Base-by-base conservation (phyloP, 2,888 invertebrate species). In the Chymomyza fuscimana region DNA sequence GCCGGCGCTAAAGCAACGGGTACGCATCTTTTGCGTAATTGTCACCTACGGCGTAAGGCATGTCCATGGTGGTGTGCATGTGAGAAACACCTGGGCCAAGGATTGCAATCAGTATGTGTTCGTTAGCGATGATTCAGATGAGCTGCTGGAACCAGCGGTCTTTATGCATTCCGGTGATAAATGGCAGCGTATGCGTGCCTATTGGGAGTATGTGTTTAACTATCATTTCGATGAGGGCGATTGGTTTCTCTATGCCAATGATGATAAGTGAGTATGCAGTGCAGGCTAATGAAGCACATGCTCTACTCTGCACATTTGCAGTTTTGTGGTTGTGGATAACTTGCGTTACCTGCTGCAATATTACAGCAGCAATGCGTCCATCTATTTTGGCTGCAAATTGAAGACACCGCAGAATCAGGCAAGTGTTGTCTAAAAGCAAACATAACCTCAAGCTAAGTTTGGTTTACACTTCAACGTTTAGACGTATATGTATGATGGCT, bases 181-280 rank as follows among this genome's bases (percentile, higher is more conserved):
- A 29, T 99, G 99, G 99, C 96, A 95, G 2, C 98, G 98, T 92
- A 98, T 98, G 6, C 97, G 97, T 92, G 96, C 95, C 78, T 97
- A 98, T 0, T 97, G 98, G 90, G 94, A 95, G 83, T 97, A 97
- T 89, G 94, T 97, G 19, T 96, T 97, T 90, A 94, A 96, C 79
- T 93, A 98, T 89, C 95, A 98, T 90, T 92, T 94, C 59, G 93
- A 97, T 78, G 94, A 97, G 64, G 96, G 96, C 1, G 98, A 98
- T 92, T 99, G 98, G 98, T 98, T 99, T 91, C 93, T 99, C 89
- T 98, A 98, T 91, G 98, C 98, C 25, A 98, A 98, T 88, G 99
- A 99, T 92, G 98, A 99, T 90, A 98, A 98, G 99, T 98, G 68
- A 29, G 77, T 61, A 4, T 32, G 12, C 1, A 50, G 51, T 46